Percentiles rank a stretch among this genome's conserved stretches.
Conservation (phyloP, 2,797 vertebrate species). For the Toxotes lorentzi region DNA sequence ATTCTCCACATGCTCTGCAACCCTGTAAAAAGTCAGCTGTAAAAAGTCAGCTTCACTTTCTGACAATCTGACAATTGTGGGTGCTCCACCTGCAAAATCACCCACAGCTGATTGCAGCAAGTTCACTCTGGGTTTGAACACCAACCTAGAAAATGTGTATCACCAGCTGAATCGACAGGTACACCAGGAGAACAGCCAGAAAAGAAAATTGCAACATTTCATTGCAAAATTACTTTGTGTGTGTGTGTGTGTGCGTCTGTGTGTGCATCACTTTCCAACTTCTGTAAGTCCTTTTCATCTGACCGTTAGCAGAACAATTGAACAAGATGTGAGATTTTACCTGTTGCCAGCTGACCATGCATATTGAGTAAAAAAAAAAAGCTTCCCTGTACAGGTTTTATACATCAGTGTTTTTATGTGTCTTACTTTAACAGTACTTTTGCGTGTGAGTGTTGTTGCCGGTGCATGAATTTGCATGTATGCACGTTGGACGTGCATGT, state of each 20-base stretch:
- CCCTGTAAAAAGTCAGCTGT: too few relatives aligned
- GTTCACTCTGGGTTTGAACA: neutral
- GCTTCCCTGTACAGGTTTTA: too few relatives aligned
- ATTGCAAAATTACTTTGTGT: neutral
- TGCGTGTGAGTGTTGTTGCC: neutral
- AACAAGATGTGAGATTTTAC: too few relatives aligned
- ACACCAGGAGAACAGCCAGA: neutral
- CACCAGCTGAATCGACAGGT: slow-evolving; percentile 16
- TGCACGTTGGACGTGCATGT: neutral
- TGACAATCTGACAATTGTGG: neutral
- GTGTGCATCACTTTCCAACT: too few relatives aligned
- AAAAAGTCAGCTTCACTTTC: neutral
- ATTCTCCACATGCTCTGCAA: neutral
- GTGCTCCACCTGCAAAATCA: neutral
- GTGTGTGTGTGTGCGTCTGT: neutral
- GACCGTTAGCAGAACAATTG: too few relatives aligned
- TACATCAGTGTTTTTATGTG: too few relatives aligned
- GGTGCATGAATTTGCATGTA: neutral
- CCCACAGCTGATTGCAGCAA: neutral
- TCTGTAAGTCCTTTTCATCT: too few relatives aligned
- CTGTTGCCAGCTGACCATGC: too few relatives aligned
- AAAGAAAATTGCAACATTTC: slow-evolving; percentile 13
- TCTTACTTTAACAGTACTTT: too few relatives aligned
- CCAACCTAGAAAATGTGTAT: slow-evolving; percentile 10
- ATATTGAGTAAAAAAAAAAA: too few relatives aligned